These are phyloP conservation scores for Paraplagusia blochii DNA, from an alignment of 2,113 vertebrate species.

Conservation along the genomic window DNA sequence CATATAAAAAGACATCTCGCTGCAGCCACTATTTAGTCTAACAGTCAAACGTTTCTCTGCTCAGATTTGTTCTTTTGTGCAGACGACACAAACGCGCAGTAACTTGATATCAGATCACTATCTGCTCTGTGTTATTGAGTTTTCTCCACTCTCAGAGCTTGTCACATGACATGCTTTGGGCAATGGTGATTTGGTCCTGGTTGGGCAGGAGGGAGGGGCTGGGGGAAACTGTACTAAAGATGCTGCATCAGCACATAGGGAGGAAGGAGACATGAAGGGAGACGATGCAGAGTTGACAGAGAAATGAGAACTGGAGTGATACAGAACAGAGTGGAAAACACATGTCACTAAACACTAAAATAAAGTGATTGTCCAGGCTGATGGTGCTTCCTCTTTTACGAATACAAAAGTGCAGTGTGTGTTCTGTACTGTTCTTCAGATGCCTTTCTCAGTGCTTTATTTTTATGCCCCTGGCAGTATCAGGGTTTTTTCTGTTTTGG, in stretches of 20 bases:
- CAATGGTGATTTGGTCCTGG: constrained; percentile 3
- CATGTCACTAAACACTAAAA: constrained; percentile 7
- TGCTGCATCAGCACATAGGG: constrained; percentile 47
- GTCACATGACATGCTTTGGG: constrained; percentile 20
- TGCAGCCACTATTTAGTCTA: too few species aligned
- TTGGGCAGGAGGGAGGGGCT: constrained; percentile 3
- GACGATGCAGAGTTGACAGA: constrained; percentile 18
- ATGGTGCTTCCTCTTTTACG: constrained; percentile 12
- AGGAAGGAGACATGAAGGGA: not conserved
- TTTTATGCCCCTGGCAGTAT: not conserved
- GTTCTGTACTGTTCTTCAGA: not conserved
- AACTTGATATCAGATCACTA: constrained; percentile 26
- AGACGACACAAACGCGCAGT: constrained; percentile 2
- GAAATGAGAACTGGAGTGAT: constrained; percentile 1
- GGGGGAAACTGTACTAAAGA: constrained; percentile 18
- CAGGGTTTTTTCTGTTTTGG: constrained; percentile 2
- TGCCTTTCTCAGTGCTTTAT: not conserved
- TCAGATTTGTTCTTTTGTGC: constrained; percentile 7
- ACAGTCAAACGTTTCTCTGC: constrained; percentile 6
- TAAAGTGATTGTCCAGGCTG: not conserved
- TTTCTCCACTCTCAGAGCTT: constrained; percentile 6
- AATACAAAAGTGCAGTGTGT: not conserved
- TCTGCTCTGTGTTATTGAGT: constrained; percentile 14
- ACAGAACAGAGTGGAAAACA: constrained; percentile 15
- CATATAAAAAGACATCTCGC: not conserved